These are phyloP conservation scores for Urophycis tenuis DNA, from an alignment of 2,797 vertebrate species.

Conservation along the genomic window DNA sequence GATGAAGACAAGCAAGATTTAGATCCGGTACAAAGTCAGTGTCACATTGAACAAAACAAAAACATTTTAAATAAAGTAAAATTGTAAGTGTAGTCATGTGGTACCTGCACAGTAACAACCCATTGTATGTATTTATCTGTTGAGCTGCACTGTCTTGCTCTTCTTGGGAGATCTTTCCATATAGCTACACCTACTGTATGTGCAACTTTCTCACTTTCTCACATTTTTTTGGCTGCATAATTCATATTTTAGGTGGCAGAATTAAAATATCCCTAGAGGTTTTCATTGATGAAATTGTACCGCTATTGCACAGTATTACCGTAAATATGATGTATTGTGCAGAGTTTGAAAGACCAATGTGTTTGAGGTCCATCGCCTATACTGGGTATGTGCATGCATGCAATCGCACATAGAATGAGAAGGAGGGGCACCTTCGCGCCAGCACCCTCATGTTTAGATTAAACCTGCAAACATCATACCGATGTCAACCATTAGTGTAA, in stretches of 20 bases:
- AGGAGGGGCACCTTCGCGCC: no score
- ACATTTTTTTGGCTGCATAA: no score
- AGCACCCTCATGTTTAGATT: background rate
- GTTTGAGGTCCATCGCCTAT: no score
- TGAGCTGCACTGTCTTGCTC: background rate
- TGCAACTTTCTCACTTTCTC: slow-evolving; percentile 35
- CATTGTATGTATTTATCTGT: background rate
- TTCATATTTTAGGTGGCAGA: no score
- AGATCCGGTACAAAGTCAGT: slow-evolving; percentile 4
- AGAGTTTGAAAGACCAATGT: no score
- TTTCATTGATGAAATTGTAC: no score
- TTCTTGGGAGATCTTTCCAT: background rate
- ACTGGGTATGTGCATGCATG: no score
- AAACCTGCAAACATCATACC: background rate
- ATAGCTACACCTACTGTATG: slow-evolving; percentile 21
- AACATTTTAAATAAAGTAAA: background rate
- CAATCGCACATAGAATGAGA: no score
- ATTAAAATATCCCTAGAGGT: no score
- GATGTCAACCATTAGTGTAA: background rate
- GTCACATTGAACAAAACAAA: background rate
- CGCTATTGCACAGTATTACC: background rate
- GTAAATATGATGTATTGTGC: no score
- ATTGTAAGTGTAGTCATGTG: background rate
- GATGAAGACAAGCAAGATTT: background rate
- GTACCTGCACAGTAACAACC: background rate